Evolutionary conservation across 2,888 invertebrate species (phyloP).

Genomic region (Tholera decimalis): DNA sequence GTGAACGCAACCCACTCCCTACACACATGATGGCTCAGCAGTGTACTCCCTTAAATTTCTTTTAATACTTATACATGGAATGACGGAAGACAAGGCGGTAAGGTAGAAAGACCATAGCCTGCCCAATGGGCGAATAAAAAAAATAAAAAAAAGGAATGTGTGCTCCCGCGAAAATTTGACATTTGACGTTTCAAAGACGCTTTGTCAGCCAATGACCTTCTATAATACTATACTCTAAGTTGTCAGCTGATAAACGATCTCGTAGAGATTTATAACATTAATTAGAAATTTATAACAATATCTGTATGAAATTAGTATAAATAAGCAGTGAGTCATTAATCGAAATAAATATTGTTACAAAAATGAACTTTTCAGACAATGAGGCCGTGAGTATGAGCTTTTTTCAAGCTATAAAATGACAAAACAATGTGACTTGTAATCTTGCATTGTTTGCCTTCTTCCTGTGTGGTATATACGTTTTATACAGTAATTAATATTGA

Average conservation of each 20-base stretch:
- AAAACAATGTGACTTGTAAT: slow-evolving; percentile 43
- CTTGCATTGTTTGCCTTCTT: slow-evolving; percentile 34
- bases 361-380: slow-evolving; percentile 88
- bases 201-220: slow-evolving; percentile 74
- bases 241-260: slow-evolving; percentile 71
- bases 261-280: slow-evolving; percentile 13
- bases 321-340: slow-evolving; percentile 13
- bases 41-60: no score
- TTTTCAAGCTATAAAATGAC: slow-evolving; percentile 26
- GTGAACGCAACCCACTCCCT: slow-evolving; percentile 35
- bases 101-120: no score
- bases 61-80: no score
- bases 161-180: slow-evolving; percentile 84
- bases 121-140: no score
- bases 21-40: neutral
- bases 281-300: slow-evolving; percentile 13
- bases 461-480: slow-evolving; percentile 13
- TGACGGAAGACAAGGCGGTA: no score
- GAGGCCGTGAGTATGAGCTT: slow-evolving; percentile 84
- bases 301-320: slow-evolving; percentile 53
- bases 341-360: slow-evolving; percentile 23
- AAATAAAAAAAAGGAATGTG: neutral
- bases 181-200: slow-evolving; percentile 71
- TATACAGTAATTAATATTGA: slow-evolving; percentile 1
- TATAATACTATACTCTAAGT: no score